These are phyloP conservation scores for Phrixothrix hirtus DNA, from an alignment of 2,888 invertebrate species.

Conservation along the genomic window DNA sequence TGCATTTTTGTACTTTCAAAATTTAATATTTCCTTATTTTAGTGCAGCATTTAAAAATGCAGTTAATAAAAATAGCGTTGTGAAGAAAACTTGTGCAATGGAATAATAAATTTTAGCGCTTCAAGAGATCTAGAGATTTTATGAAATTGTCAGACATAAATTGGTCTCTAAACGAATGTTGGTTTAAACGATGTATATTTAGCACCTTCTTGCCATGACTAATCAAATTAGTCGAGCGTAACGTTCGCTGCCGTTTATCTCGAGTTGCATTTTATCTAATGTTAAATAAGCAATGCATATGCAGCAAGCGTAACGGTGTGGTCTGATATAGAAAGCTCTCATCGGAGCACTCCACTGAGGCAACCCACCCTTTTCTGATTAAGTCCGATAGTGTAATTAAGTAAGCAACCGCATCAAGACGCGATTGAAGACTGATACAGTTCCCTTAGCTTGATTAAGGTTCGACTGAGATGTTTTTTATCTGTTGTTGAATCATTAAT, in stretches of 20 bases:
- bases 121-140: no score
- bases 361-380: constrained; percentile 25
- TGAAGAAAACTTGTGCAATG: no score
- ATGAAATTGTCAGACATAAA: background rate
- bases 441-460: constrained; percentile 18
- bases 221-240: constrained; percentile 20
- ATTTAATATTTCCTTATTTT: no score
- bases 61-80: no score
- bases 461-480: constrained; percentile 3
- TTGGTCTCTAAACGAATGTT: background rate
- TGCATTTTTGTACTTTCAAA: no score
- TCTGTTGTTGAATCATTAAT: background rate
- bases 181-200: constrained; percentile 1
- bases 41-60: no score
- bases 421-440: constrained; percentile 19
- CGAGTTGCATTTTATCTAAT: constrained; percentile 17
- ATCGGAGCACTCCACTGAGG: constrained; percentile 8
- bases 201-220: constrained; percentile 13
- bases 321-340: constrained; percentile 21
- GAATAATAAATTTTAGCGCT: no score
- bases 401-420: constrained; percentile 27
- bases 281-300: constrained; percentile 29
- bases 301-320: constrained; percentile 22
- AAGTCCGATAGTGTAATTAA: constrained; percentile 25
- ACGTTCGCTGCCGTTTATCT: constrained; percentile 20